Base-by-base conservation (phyloP, 2,113 vertebrate species). In the Oryzias javanicus region DNA sequence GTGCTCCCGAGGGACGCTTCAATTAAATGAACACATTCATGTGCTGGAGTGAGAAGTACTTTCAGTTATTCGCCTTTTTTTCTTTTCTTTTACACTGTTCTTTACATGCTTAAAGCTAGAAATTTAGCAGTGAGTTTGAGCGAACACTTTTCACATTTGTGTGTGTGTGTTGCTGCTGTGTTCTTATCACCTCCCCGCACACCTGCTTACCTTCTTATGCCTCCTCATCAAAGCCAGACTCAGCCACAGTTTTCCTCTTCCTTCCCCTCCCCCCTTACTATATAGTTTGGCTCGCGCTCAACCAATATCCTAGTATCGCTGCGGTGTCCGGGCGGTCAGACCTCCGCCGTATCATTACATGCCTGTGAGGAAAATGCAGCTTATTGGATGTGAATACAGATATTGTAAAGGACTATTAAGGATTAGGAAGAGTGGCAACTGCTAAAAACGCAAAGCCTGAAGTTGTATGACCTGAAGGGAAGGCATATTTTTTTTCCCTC, bases 101-200 rank as follows among this genome's bases (percentile, higher is more conserved):
- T 35, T 35, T 35, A 35, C 35, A 35, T 35, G 40, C 25, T 27
- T 27, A 27, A 27, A 6, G 25, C 20, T 84, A 76, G 68, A 59
- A 83, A 80, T 79, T 69, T 62, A 27, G 20, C 42, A 55, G 45
- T 50, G 50, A 77, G 79, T 57, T 80, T 80, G 49, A 75, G 71
- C 67, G 74, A 82, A 58, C 54, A 59, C 68, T 78, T 82, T 64
- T 56, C 42, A 20, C 42, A 29, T 45, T 17, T 56, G 56, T 67
- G 42, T 6, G 50, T 60, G 41, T 51, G 55, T 20, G 42, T 29
- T 73, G 73, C 69, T 63, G 65, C 75, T 19, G 60, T 54, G 10
- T 83, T 80, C 87, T 89, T 88, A 89, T 89, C 89, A 84, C 84
- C 69, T 78, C 80, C 76, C 76, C 76, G 82, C 90, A 91, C 89